Evolutionary conservation across 1,140 invertebrate genomes (phyloP).

Genomic region (Diabrotica undecimpunctata): DNA sequence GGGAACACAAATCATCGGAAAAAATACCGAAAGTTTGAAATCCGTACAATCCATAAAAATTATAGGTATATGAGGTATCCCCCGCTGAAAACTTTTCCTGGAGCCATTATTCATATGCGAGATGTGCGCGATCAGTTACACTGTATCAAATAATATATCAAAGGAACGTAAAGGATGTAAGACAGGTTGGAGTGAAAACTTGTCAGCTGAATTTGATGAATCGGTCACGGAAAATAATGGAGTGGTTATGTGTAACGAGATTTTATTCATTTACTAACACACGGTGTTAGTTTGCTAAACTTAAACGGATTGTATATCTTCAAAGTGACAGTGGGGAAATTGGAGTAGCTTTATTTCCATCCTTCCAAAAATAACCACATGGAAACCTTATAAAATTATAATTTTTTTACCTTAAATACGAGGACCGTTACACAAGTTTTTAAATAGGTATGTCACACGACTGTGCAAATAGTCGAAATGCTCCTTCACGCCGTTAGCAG

Average conservation of each 20-base stretch:
- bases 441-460: too few relatives aligned
- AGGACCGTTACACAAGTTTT: too few relatives aligned
- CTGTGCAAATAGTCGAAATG: too few relatives aligned
- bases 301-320: too few relatives aligned
- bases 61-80: background rate
- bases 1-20: slow-evolving; percentile 8
- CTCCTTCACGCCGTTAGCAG: too few relatives aligned
- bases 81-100: background rate
- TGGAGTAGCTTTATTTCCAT: too few relatives aligned
- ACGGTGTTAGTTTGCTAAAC: too few relatives aligned
- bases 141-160: background rate
- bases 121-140: background rate
- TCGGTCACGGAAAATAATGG: slow-evolving; percentile 1
- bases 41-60: slow-evolving; percentile 9
- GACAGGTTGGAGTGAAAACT: background rate
- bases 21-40: slow-evolving; percentile 5
- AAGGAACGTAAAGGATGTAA: background rate
- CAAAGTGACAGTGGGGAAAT: too few relatives aligned
- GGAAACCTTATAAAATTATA: too few relatives aligned
- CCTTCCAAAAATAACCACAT: too few relatives aligned
- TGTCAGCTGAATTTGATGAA: background rate
- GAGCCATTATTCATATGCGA: background rate
- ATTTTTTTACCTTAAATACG: too few relatives aligned
- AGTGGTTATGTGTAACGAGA: background rate
- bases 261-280: background rate